A percentile compares a stretch with the other conserved stretches of the same genome.
Evolutionary conservation across 2,113 vertebrate genomes (phyloP).

Genomic region (Junco hyemalis): DNA sequence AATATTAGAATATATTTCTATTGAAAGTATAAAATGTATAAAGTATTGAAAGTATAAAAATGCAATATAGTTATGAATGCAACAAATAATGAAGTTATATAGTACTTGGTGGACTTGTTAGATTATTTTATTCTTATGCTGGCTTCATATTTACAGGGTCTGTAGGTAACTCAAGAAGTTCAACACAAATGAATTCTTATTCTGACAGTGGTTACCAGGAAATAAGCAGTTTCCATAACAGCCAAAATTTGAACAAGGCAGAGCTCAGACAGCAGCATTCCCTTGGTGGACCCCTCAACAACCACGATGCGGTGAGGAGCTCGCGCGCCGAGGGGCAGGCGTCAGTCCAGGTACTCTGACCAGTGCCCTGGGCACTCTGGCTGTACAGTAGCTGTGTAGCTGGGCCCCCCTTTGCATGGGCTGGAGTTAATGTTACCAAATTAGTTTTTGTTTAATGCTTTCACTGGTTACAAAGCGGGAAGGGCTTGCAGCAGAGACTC

Average conservation of each 20-base stretch:
- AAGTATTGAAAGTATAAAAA: not conserved
- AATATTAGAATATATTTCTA: slow-evolving; percentile 40
- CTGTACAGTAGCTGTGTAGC: fast-evolving
- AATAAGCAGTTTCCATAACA: slow-evolving; percentile 88
- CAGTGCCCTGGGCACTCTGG: not conserved
- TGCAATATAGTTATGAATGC: not conserved
- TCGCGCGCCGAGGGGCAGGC: slow-evolving; percentile 91
- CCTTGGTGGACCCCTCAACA: slow-evolving; percentile 72
- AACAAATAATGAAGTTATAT: not conserved
- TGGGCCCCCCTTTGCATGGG: not conserved
- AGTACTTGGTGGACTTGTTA: not conserved
- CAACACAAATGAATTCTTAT: slow-evolving; percentile 98
- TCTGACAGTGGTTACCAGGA: slow-evolving; percentile 98
- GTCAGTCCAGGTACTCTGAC: slow-evolving; percentile 82
- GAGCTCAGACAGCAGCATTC: slow-evolving; percentile 88
- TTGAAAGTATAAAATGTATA: not conserved
- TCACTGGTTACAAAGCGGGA: not conserved
- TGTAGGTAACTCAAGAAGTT: slow-evolving; percentile 91
- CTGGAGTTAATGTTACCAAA: not conserved
- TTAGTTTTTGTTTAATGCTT: not conserved
- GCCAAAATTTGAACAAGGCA: slow-evolving; percentile 83
- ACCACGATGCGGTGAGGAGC: slow-evolving; percentile 81
- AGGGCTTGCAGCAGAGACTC: not conserved
- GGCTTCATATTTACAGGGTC: slow-evolving; percentile 80
- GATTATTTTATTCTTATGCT: not conserved